A percentile compares a stretch with the other conserved stretches of the same genome.
phyloP scores from a whole-genome alignment of 2,797 vertebrate species.

The Myioborus miniatus region DNA sequence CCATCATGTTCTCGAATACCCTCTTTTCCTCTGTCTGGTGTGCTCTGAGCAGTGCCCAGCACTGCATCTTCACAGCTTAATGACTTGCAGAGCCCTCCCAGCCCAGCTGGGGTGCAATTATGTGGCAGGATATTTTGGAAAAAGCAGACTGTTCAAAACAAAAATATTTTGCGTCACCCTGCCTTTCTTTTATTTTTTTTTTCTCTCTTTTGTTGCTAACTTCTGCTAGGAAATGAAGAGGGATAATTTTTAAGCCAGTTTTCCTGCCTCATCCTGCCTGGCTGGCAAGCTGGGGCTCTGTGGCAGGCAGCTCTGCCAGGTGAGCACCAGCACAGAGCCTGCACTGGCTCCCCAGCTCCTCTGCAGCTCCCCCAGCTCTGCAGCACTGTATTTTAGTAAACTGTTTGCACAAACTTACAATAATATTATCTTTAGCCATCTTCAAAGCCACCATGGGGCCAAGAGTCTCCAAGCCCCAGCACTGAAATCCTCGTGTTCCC shows the following conservation, averaged over 20 bases:
- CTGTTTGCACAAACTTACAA: slow-evolving; percentile 41
- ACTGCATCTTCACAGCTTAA: background rate
- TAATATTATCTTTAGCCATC: slow-evolving; percentile 52
- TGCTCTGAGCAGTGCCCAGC: background rate
- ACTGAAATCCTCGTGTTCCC: background rate
- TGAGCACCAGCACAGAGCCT: slow-evolving; percentile 19
- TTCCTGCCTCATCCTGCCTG: background rate
- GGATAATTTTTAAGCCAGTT: background rate
- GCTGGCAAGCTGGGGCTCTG: background rate
- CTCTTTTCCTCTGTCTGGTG: background rate
- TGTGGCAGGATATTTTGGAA: background rate
- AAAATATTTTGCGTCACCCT: background rate
- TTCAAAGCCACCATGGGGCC: slow-evolving; percentile 10
- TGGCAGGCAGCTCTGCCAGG: slow-evolving; percentile 24
- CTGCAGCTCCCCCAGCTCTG: background rate
- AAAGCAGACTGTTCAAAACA: background rate
- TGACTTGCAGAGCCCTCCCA: background rate
- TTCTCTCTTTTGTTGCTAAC: background rate
- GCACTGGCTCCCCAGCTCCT: background rate
- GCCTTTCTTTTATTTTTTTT: too few species aligned
- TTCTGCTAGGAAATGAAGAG: background rate
- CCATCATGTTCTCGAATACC: background rate
- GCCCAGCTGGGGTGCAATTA: background rate
- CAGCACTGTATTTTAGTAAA: background rate
- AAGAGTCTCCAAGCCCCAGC: background rate